Base-by-base conservation (phyloP, 2,113 vertebrate species). In the Daphoenositta chrysoptera region DNA sequence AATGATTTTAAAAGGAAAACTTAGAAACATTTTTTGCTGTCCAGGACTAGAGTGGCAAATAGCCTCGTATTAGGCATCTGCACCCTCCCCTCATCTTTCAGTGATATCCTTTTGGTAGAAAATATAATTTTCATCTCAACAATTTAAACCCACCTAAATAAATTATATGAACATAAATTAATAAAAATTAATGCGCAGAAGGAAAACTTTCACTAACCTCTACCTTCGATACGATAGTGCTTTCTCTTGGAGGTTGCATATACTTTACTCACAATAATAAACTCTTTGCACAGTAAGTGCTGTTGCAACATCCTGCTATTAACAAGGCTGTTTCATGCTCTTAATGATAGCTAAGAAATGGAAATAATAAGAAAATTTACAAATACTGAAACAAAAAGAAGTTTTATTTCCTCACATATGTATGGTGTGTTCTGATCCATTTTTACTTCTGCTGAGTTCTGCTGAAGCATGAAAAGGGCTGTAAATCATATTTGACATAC, bases 401-500 rank as follows among this genome's bases (percentile, higher is more conserved):
- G 16, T 23, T 40, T 56, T 28, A 47, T 87, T 95, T 95, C 56
- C 68, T 82, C 48, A 71, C 66, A 54, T 65, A 88, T 39, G 42
- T 85, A 83, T 30, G 21, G 22, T 61, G 40, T 72, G 82, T 97
- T 94, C 94, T 91, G 95, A 94, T 95, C 89, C 86, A 68, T 92
- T 83, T 95, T 79, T 81, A 81, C 27, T 95, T 97, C 94, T 89
- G 48, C 77, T 89, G 91, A 92, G 50, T 84, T 95, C 93, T 96
- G 94, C 84, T 76, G 31, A 96, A 97, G 95, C 81, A 97, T 89
- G 96, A 82, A 89, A 75, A 87, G 83, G 76, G 75, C 94, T 95
- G 90, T 96, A 96, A 97, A 96, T 95, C 71, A 87, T 90, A 78
- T 93, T 86, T 95, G 95, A 94, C 81, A 85, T 75, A 90, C 47